These are phyloP conservation scores for Heloderma charlesbogerti DNA, from an alignment of 2,113 vertebrate genomes.

Conservation along the genomic window DNA sequence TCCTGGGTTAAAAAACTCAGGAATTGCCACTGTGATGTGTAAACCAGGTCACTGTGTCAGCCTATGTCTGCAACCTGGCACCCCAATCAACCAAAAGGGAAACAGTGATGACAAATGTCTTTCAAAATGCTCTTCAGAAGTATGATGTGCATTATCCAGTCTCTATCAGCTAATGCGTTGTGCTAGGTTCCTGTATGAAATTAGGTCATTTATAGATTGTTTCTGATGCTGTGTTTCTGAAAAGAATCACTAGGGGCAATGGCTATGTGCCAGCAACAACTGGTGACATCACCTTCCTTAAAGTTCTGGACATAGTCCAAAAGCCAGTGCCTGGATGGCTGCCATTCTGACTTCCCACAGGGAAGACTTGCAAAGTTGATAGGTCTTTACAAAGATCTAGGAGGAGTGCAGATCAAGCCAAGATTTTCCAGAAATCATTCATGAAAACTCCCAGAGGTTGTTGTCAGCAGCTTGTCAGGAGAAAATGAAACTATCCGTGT, in stretches of 20 bases:
- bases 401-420: not conserved
- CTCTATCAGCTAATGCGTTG: not conserved
- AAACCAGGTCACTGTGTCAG: not conserved
- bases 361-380: not conserved
- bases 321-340: not conserved
- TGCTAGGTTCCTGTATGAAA: not conserved
- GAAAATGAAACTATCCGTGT: not conserved
- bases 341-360: constrained; percentile 6
- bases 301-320: not conserved
- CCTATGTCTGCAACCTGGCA: not conserved
- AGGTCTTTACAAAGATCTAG: not conserved
- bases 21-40: too few species aligned
- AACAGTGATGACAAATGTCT: not conserved
- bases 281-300: not conserved
- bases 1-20: too few species aligned
- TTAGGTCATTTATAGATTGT: not conserved
- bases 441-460: not conserved
- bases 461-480: not conserved
- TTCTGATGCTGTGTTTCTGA: not conserved
- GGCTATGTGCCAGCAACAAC: not conserved
- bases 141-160: not conserved
- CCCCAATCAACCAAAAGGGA: not conserved
- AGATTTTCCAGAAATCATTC: not conserved
- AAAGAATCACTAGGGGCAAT: constrained; percentile 4
- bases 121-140: not conserved